phyloP scores from a whole-genome alignment of 2,797 vertebrate genomes.

The Xenentodon cancila region DNA sequence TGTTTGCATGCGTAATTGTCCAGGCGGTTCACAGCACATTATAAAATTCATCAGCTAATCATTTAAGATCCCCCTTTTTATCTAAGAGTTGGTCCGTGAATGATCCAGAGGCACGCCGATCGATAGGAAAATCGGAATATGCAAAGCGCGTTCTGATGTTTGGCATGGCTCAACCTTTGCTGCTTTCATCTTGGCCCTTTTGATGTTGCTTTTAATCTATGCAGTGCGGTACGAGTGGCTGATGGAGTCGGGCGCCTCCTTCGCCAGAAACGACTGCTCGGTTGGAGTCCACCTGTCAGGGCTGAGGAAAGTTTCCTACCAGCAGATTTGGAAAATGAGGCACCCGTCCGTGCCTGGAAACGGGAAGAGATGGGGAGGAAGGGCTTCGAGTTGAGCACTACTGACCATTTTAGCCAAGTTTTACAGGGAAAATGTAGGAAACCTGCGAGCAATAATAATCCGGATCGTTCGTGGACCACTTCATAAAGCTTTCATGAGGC shows the following conservation, averaged over 20 bases:
- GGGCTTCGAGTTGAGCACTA: too few species aligned
- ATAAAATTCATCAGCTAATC: constrained; percentile 79
- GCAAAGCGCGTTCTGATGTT: constrained; percentile 76
- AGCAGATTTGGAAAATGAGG: constrained; percentile 4
- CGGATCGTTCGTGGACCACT: too few species aligned
- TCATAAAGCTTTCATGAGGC: too few species aligned
- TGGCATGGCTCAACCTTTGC: constrained; percentile 74
- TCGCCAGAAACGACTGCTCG: constrained; percentile 28
- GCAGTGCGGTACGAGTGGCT: constrained; percentile 51
- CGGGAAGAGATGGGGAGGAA: too few species aligned
- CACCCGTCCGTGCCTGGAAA: background rate
- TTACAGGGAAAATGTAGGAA: too few species aligned
- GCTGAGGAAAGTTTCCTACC: constrained; percentile 10
- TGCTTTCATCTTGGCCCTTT: constrained; percentile 78
- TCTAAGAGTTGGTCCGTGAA: constrained; percentile 58
- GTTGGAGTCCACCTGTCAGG: constrained; percentile 67
- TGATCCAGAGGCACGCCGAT: constrained; percentile 69
- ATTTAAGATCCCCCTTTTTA: constrained; percentile 78
- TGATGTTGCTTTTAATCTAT: constrained; percentile 77
- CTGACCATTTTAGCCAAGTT: too few species aligned
- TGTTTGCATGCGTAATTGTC: constrained; percentile 53
- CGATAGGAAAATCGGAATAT: constrained; percentile 76
- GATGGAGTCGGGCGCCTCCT: constrained; percentile 60
- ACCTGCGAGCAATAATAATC: too few species aligned
- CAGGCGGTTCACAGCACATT: constrained; percentile 56